A percentile compares a stretch with the other conserved stretches of the same genome.
phyloP scores from a whole-genome alignment of 2,888 invertebrate genomes.

The Gari tellinella region DNA sequence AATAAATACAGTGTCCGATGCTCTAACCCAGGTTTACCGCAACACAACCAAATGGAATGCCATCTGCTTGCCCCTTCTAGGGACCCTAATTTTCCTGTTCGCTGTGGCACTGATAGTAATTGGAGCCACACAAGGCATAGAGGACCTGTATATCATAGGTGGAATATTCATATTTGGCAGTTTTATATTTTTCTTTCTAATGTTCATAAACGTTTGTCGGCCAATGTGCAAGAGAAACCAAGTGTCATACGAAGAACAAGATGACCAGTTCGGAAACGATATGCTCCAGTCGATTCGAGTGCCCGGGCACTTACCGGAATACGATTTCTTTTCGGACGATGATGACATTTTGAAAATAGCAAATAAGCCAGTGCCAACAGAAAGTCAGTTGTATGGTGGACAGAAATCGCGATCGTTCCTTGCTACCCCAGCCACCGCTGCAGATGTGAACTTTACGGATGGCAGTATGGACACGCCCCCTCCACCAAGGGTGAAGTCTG shows the following conservation, averaged over 20 bases:
- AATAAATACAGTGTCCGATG: no score
- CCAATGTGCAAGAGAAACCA: conserved; percentile 34
- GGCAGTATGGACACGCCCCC: conserved; percentile 12
- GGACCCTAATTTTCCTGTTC: conserved; percentile 10
- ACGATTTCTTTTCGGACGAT: no score
- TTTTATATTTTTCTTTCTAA: conserved; percentile 32
- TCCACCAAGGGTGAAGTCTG: not conserved
- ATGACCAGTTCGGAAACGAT: no score
- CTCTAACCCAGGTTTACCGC: no score
- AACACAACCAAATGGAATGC: conserved; percentile 29
- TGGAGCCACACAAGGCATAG: conserved; percentile 15
- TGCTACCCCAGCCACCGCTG: conserved; percentile 40
- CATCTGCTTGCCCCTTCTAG: conserved; percentile 29
- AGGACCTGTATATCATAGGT: conserved; percentile 37
- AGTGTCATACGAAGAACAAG: conserved; percentile 1
- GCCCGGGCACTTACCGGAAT: no score
- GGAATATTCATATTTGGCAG: conserved; percentile 26
- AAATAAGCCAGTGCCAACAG: conserved; percentile 9
- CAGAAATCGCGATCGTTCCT: conserved; percentile 31
- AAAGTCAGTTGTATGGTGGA: conserved; percentile 22
- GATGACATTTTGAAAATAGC: no score
- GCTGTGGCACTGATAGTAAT: conserved; percentile 19
- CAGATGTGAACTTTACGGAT: conserved; percentile 27
- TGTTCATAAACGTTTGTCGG: conserved; percentile 26
- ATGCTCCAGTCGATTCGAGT: no score